phyloP scores from a whole-genome alignment of 2,888 invertebrate genomes.

The Chrysina gloriosa region DNA sequence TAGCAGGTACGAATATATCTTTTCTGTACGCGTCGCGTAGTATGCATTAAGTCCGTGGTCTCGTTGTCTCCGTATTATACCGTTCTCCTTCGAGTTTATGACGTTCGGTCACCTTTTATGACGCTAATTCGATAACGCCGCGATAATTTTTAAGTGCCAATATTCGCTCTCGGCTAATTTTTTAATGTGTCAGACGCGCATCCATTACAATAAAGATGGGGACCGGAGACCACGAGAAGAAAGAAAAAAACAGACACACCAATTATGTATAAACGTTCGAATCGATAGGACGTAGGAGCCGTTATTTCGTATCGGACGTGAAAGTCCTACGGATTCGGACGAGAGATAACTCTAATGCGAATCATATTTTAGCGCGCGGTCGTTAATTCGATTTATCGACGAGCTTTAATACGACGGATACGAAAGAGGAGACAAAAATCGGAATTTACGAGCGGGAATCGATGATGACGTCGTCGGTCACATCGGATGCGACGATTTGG shows the following conservation, averaged over 20 bases:
- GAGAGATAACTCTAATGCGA: too few relatives aligned
- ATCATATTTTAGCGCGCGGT: too few relatives aligned
- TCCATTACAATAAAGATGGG: slow-evolving; percentile 18
- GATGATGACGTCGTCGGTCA: too few relatives aligned
- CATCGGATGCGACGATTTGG: too few relatives aligned
- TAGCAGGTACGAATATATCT: background rate
- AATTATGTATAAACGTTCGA: background rate
- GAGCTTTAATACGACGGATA: too few relatives aligned
- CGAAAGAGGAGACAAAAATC: too few relatives aligned
- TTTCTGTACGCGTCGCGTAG: background rate
- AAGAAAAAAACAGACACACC: background rate
- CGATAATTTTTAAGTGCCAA: slow-evolving; percentile 33
- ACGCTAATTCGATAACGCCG: slow-evolving; percentile 26
- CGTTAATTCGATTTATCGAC: too few relatives aligned
- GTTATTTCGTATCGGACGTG: too few relatives aligned
- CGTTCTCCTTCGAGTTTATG: background rate
- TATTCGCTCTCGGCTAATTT: slow-evolving; percentile 32
- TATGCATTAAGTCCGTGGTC: background rate
- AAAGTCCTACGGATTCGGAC: too few relatives aligned
- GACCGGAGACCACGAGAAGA: background rate
- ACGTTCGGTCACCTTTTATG: slow-evolving; percentile 23
- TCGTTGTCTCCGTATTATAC: background rate
- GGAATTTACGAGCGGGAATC: too few relatives aligned
- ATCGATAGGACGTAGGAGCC: too few relatives aligned
- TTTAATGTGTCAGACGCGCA: slow-evolving; percentile 17